These are phyloP conservation scores for Vultur gryphus DNA, from an alignment of 2,797 vertebrate genomes.

Conservation along the genomic window DNA sequence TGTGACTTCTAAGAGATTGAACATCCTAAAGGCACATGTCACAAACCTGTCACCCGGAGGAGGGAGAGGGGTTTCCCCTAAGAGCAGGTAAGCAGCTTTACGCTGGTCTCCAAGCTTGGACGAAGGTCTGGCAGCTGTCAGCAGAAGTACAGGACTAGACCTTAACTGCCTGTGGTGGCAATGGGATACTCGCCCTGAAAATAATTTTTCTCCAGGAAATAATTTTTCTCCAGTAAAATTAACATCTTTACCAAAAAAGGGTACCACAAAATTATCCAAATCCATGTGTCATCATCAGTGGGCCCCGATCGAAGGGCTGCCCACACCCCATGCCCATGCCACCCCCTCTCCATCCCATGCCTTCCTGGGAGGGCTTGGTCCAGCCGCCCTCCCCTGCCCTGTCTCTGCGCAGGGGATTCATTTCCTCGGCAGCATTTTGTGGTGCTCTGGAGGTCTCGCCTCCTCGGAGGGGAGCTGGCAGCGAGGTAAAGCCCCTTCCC, in stretches of 20 bases:
- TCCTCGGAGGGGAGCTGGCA: neutral
- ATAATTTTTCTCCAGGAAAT: neutral
- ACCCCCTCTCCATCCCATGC: neutral
- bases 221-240: neutral
- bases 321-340: neutral
- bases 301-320: fast-evolving
- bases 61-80: neutral
- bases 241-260: neutral
- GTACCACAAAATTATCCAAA: neutral
- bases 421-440: neutral
- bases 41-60: neutral
- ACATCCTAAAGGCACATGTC: neutral
- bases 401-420: neutral
- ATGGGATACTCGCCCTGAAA: neutral
- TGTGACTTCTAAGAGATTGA: neutral
- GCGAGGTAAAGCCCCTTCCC: neutral
- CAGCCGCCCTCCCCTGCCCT: fast-evolving
- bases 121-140: neutral
- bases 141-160: neutral
- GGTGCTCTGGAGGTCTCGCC: neutral
- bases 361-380: neutral
- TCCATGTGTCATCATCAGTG: fast-evolving
- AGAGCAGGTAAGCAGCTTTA: neutral
- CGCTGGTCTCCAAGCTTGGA: neutral
- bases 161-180: neutral